phyloP scores from a whole-genome alignment of 2,888 invertebrate genomes.

The Acronicta alni region DNA sequence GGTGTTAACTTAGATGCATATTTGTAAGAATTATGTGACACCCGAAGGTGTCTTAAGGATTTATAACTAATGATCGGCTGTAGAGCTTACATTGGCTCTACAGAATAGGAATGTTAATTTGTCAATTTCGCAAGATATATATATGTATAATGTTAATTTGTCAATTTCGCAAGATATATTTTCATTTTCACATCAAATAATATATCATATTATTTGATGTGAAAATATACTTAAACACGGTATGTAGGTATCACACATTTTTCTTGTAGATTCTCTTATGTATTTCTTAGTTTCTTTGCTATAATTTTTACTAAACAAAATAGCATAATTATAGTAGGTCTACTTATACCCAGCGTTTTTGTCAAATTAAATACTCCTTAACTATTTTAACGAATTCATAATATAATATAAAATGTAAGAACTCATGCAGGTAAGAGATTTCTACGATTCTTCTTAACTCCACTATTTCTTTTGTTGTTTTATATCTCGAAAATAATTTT shows the following conservation, averaged over 20 bases:
- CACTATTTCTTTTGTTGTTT: conserved; percentile 31
- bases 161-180: too few relatives aligned
- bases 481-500: conserved; percentile 24
- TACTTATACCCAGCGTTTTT: too few relatives aligned
- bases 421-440: conserved; percentile 10
- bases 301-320: neutral
- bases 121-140: too few relatives aligned
- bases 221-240: too few relatives aligned
- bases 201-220: too few relatives aligned
- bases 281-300: neutral
- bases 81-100: neutral
- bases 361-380: neutral
- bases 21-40: conserved; percentile 47
- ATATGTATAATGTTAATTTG: too few relatives aligned
- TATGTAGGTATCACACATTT: too few relatives aligned
- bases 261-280: too few relatives aligned
- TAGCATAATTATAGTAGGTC: too few relatives aligned
- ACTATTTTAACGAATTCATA: neutral
- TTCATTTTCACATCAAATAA: too few relatives aligned
- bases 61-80: neutral
- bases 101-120: too few relatives aligned
- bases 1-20: conserved; percentile 48
- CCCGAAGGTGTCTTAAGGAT: neutral
- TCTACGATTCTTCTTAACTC: conserved; percentile 27
- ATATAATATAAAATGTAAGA: conserved; percentile 12